Evolutionary conservation across 1,140 invertebrate genomes (phyloP).

Genomic region (Pseudachorutes palmiensis): DNA sequence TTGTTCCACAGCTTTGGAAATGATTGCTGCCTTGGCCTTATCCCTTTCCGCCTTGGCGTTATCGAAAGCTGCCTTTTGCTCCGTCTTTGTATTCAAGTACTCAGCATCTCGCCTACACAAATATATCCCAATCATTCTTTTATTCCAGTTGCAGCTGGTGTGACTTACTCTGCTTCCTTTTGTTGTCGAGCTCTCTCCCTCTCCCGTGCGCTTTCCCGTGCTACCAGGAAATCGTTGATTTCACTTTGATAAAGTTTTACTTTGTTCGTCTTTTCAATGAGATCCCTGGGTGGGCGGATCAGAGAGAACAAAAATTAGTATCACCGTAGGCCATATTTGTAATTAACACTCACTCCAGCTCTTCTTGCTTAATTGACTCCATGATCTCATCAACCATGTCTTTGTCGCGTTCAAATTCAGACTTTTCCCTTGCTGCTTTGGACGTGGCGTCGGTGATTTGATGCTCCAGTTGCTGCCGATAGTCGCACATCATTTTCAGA

Average conservation of each 20-base stretch:
- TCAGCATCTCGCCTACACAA: slow-evolving; percentile 23
- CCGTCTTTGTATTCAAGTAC: slow-evolving; percentile 25
- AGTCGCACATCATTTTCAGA: slow-evolving; percentile 24
- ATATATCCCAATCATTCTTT: neutral
- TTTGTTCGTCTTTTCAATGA: slow-evolving; percentile 29
- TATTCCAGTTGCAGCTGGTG: neutral
- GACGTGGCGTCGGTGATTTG: slow-evolving; percentile 25
- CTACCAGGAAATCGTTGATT: slow-evolving; percentile 23
- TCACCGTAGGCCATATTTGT: neutral
- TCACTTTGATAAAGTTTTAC: slow-evolving; percentile 32
- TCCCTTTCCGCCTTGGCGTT: slow-evolving; percentile 29
- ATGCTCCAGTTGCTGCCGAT: slow-evolving; percentile 24
- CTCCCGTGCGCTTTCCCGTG: slow-evolving; percentile 11
- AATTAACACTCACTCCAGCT: slow-evolving; percentile 28
- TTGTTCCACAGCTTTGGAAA: slow-evolving; percentile 31
- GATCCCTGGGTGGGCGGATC: slow-evolving; percentile 21
- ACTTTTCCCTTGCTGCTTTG: slow-evolving; percentile 27
- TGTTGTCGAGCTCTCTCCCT: slow-evolving; percentile 20
- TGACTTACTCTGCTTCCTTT: slow-evolving; percentile 31
- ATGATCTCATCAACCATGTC: slow-evolving; percentile 35
- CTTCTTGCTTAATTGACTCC: slow-evolving; percentile 30
- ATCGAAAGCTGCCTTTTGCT: slow-evolving; percentile 17
- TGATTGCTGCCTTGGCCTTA: slow-evolving; percentile 25
- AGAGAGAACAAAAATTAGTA: neutral
- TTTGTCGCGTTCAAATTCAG: slow-evolving; percentile 31